Conservation (phyloP, 2,888 invertebrate species). For the Barypeithes pellucidus region DNA sequence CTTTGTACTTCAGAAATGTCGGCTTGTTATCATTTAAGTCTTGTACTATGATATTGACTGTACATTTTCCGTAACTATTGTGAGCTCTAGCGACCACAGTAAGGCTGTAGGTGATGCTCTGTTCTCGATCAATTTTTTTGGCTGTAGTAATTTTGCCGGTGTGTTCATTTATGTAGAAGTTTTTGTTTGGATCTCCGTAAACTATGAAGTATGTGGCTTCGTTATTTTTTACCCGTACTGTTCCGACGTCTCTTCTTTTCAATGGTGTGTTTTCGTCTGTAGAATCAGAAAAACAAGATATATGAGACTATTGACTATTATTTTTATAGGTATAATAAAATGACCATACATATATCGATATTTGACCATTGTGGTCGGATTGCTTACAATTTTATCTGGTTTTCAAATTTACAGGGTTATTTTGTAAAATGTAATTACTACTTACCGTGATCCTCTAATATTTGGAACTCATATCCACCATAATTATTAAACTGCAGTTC, state of each 20-base stretch:
- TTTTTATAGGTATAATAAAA: no score
- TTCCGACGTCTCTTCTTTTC: slow-evolving; percentile 83
- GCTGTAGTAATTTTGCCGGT: slow-evolving; percentile 86
- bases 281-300: background rate
- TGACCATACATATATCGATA: no score
- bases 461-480: slow-evolving; percentile 86
- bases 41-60: slow-evolving; percentile 85
- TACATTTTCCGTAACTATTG: slow-evolving; percentile 83
- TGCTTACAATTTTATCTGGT: background rate
- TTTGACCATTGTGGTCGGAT: no score
- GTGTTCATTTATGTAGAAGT: slow-evolving; percentile 86
- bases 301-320: no score
- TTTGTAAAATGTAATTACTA: background rate
- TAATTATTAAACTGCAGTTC: slow-evolving; percentile 83
- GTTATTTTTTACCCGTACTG: slow-evolving; percentile 75
- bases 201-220: slow-evolving; percentile 81
- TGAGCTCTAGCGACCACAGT: slow-evolving; percentile 86
- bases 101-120: slow-evolving; percentile 82
- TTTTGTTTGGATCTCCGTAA: slow-evolving; percentile 84
- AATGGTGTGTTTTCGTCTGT: slow-evolving; percentile 76
- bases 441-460: slow-evolving; percentile 80
- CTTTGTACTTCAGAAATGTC: slow-evolving; percentile 83
- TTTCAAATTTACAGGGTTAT: background rate
- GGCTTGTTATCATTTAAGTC: slow-evolving; percentile 96
- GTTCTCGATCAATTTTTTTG: slow-evolving; percentile 89